A percentile compares a stretch with the other conserved stretches of the same genome.
phyloP scores from a whole-genome alignment of 2,888 invertebrate species.

The Galeopsomyia nigrocyanea region DNA sequence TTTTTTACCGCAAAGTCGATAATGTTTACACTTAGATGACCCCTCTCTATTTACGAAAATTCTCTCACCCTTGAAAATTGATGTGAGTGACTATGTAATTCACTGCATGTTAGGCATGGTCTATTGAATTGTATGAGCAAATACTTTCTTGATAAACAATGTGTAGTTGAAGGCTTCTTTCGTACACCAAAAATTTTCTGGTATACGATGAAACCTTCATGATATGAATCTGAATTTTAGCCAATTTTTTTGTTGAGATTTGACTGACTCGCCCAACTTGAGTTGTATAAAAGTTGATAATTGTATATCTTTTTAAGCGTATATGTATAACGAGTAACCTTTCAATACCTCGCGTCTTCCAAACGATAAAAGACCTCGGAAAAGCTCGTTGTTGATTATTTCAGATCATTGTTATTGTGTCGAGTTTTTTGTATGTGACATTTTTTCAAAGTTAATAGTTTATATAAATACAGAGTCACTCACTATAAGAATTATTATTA shows the following conservation, averaged over 20 bases:
- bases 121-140: slow-evolving; percentile 27
- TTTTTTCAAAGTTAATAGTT: no score
- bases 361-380: slow-evolving; percentile 43
- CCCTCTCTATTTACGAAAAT: slow-evolving; percentile 11
- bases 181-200: slow-evolving; percentile 4
- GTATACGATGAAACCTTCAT: background rate
- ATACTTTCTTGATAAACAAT: slow-evolving; percentile 9
- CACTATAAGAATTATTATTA: background rate
- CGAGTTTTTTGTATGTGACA: no score
- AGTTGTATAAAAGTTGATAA: slow-evolving; percentile 31
- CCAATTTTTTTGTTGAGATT: slow-evolving; percentile 40
- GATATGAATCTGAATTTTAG: slow-evolving; percentile 19
- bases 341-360: slow-evolving; percentile 46
- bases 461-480: no score
- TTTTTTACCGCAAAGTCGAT: slow-evolving; percentile 25
- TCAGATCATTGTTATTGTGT: no score
- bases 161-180: slow-evolving; percentile 4
- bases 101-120: slow-evolving; percentile 56
- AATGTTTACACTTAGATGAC: slow-evolving; percentile 9
- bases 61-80: slow-evolving; percentile 27
- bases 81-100: slow-evolving; percentile 48
- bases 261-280: slow-evolving; percentile 39
- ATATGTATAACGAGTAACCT: slow-evolving; percentile 33
- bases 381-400: slow-evolving; percentile 12
- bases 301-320: slow-evolving; percentile 27